Conservation (phyloP, 2,888 invertebrate species). For the Hololepta plana region DNA sequence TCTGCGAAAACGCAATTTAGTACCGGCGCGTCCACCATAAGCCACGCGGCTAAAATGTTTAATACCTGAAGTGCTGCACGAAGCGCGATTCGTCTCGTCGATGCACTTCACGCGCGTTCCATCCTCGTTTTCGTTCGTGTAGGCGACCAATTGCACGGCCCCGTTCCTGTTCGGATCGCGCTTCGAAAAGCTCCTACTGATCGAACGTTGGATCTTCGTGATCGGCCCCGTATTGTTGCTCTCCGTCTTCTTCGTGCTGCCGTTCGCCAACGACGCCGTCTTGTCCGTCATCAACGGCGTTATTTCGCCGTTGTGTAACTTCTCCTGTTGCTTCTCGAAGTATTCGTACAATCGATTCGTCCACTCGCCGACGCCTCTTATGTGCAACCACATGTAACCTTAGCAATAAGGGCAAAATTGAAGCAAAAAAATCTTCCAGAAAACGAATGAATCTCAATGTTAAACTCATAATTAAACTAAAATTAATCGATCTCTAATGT, state of each 20-base stretch:
- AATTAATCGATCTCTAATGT: no score
- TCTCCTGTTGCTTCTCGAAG: conserved; percentile 71
- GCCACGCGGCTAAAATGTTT: conserved; percentile 5
- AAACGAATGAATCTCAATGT: no score
- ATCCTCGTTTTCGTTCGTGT: conserved; percentile 21
- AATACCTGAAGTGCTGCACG: conserved; percentile 19
- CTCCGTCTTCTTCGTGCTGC: conserved; percentile 14
- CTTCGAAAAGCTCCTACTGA: conserved; percentile 32
- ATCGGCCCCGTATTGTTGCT: conserved; percentile 20
- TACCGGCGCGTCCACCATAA: background rate
- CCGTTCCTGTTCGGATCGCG: conserved; percentile 22
- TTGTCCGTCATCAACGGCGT: no score
- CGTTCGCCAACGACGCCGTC: conserved; percentile 13
- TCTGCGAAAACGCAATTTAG: background rate
- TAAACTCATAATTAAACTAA: no score
- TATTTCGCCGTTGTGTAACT: conserved; percentile 46
- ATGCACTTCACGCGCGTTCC: conserved; percentile 3
- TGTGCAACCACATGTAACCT: conserved; percentile 88
- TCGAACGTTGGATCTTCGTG: conserved; percentile 24
- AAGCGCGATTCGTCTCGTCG: conserved; percentile 15
- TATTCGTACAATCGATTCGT: conserved; percentile 73
- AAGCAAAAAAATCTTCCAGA: no score
- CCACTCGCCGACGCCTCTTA: conserved; percentile 89
- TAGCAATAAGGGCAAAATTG: conserved; percentile 4
- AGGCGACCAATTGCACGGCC: conserved; percentile 22